phyloP scores from a whole-genome alignment of 2,888 invertebrate genomes.

The Coecobrya sp. region DNA sequence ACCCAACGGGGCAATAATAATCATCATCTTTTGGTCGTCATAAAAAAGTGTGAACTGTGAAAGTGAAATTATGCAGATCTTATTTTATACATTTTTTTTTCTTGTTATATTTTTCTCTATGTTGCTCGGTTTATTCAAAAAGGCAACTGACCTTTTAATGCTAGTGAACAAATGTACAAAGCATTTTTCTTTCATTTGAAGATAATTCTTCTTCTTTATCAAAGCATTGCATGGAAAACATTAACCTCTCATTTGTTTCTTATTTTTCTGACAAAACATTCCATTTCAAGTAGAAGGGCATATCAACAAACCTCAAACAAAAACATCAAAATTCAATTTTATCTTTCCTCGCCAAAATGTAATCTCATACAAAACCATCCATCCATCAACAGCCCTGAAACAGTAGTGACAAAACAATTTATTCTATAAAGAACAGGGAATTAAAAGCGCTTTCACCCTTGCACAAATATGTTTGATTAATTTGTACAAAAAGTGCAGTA shows the following conservation, averaged over 20 bases:
- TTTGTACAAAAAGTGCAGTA: not conserved
- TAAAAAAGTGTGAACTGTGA: conserved; percentile 34
- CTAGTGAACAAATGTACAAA: conserved; percentile 52
- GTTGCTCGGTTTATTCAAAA: not conserved
- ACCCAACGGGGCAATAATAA: conserved; percentile 41
- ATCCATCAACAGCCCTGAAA: not conserved
- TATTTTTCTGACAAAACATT: conserved; percentile 21
- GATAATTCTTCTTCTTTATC: not conserved
- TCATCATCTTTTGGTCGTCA: conserved; percentile 36
- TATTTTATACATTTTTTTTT: not conserved
- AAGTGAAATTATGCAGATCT: conserved; percentile 48
- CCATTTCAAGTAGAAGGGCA: conserved; percentile 46
- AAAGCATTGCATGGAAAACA: not conserved
- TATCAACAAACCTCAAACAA: not conserved
- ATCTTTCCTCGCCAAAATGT: conserved; percentile 34
- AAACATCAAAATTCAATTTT: conserved; percentile 17
- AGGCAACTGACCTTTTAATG: conserved; percentile 77
- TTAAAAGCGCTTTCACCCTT: conserved; percentile 61
- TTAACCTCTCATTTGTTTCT: conserved; percentile 41
- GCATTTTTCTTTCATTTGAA: conserved; percentile 11
- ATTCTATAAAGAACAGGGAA: not conserved
- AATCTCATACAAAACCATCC: not conserved
- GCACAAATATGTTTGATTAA: not conserved
- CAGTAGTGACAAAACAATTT: not conserved
- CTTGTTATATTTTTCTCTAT: not conserved